Evolutionary conservation across 2,113 vertebrate genomes (phyloP).

Genomic region (Misgurnus anguillicaudatus): DNA sequence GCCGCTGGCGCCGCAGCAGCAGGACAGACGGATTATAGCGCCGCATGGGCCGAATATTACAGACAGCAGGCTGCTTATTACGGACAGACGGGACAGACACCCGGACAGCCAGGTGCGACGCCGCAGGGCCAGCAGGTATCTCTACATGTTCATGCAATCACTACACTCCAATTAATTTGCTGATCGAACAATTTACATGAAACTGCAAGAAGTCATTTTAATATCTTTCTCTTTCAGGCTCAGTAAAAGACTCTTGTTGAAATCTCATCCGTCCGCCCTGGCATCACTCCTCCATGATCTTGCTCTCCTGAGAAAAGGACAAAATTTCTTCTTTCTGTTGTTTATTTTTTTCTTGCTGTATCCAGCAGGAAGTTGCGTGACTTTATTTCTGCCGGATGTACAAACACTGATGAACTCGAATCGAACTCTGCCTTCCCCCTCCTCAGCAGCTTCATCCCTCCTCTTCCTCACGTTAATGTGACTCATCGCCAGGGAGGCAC

Average conservation of each 20-base stretch:
- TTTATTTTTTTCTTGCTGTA: background rate
- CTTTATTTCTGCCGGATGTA: constrained; percentile 20
- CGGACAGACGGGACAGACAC: constrained; percentile 78
- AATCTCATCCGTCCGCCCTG: constrained; percentile 7
- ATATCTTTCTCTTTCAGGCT: constrained; percentile 62
- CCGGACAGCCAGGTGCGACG: constrained; percentile 79
- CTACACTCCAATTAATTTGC: too few relatives aligned
- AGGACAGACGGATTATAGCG: constrained; percentile 86
- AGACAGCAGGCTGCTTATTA: constrained; percentile 93
- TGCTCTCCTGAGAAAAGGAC: background rate
- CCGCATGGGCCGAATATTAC: constrained; percentile 93
- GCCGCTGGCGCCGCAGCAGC: constrained; percentile 74
- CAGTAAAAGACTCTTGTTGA: constrained; percentile 61
- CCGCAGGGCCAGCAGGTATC: constrained; percentile 88
- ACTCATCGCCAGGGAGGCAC: constrained; percentile 29
- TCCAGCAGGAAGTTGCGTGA: constrained; percentile 28
- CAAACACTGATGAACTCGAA: constrained; percentile 40
- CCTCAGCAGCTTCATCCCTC: constrained; percentile 1
- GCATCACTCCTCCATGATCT: constrained; percentile 26
- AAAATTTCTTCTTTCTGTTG: background rate
- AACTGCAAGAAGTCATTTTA: too few relatives aligned
- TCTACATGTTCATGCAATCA: background rate
- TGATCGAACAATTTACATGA: too few relatives aligned
- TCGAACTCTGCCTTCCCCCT: constrained; percentile 25
- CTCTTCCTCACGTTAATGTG: constrained; percentile 31